Evolutionary conservation across 2,888 invertebrate species (phyloP).

Genomic region (Heteromyza rotundicornis): DNA sequence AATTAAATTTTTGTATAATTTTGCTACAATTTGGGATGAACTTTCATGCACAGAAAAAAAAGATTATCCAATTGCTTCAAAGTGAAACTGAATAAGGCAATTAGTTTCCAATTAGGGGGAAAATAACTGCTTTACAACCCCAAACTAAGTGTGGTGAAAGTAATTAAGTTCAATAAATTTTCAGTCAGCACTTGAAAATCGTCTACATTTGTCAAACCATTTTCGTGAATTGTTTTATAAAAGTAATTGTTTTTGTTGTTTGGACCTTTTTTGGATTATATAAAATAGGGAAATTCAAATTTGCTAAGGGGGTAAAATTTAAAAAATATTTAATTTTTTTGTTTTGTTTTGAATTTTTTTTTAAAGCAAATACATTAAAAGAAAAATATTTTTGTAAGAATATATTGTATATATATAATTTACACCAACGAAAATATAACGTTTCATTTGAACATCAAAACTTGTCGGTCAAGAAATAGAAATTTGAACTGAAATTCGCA

Average conservation of each 20-base stretch:
- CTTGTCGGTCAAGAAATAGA: not conserved
- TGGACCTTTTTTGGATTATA: constrained; percentile 5
- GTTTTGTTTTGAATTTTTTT: not conserved
- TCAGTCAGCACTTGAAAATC: constrained; percentile 29
- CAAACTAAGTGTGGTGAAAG: not conserved
- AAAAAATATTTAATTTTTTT: constrained; percentile 7
- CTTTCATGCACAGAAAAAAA: no score
- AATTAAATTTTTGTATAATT: no score
- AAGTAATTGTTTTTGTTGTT: not conserved
- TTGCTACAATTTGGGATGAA: no score
- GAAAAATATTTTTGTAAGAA: no score
- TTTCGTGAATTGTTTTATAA: not conserved
- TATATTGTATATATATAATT: no score
- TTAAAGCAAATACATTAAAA: not conserved
- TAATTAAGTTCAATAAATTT: constrained; percentile 2
- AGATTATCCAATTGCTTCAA: no score
- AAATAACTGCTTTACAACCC: no score
- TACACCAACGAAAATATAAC: not conserved
- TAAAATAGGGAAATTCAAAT: constrained; percentile 23
- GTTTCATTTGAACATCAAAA: not conserved
- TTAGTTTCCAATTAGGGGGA: no score
- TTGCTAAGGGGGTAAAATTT: constrained; percentile 17
- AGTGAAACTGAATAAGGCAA: no score
- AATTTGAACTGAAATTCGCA: not conserved
- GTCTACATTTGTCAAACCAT: constrained; percentile 11